A percentile compares a stretch with the other conserved stretches of the same genome.
Evolutionary conservation across 2,888 invertebrate species (phyloP).

Genomic region (Cephus pygmeus): DNA sequence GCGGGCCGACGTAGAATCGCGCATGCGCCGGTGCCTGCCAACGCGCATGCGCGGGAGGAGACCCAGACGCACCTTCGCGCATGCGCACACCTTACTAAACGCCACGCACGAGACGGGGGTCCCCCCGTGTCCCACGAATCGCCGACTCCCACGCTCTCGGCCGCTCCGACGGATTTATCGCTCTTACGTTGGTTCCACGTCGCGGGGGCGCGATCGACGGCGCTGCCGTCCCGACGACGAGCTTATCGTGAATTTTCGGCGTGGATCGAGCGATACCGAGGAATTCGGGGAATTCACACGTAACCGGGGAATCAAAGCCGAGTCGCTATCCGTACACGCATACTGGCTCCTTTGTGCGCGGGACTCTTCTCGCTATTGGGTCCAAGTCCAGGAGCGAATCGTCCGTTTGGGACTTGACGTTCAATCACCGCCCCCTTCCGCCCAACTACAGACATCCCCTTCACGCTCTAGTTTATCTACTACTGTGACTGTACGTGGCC

Average conservation of each 20-base stretch:
- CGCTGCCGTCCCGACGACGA: background rate
- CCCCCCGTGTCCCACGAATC: slow-evolving; percentile 32
- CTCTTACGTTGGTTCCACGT: background rate
- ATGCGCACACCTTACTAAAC: background rate
- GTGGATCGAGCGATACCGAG: background rate
- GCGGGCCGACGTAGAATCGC: background rate
- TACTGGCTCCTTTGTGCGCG: background rate
- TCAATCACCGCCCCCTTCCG: no score
- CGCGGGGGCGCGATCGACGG: background rate
- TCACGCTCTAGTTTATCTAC: background rate
- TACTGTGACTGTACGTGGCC: background rate
- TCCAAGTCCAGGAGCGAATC: background rate
- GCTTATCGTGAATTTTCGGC: background rate
- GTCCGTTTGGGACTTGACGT: background rate
- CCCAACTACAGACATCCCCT: background rate
- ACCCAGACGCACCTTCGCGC: background rate
- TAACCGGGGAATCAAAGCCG: background rate
- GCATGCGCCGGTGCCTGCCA: background rate
- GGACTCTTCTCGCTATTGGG: background rate
- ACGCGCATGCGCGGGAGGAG: background rate
- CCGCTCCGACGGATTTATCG: background rate
- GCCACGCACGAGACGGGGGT: background rate
- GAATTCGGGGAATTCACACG: background rate
- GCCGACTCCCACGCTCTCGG: slow-evolving; percentile 21
- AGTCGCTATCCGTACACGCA: background rate